Conservation (phyloP, 2,888 invertebrate genomes). For the Temnothorax unifasciatus region DNA sequence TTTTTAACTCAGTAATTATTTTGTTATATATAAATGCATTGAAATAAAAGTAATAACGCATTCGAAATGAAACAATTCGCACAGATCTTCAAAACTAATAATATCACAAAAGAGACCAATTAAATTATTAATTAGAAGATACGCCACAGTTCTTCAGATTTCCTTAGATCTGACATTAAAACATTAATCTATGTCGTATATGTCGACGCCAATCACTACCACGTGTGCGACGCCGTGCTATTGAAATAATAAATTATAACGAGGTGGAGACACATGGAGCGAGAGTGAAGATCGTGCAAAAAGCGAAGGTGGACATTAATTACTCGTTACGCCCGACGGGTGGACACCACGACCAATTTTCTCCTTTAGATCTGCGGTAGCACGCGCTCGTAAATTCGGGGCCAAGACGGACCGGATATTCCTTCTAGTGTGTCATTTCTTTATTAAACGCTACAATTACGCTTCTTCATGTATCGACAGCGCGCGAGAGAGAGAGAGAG, state of each 20-base stretch:
- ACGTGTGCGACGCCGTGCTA: too few species aligned
- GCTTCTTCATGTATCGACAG: conserved; percentile 15
- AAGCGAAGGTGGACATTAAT: conserved; percentile 52
- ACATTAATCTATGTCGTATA: background rate
- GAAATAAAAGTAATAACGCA: background rate
- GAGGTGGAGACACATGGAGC: background rate
- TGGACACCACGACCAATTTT: conserved; percentile 41
- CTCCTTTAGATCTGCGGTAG: background rate
- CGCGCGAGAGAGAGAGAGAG: conserved; percentile 2
- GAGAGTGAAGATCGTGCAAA: background rate
- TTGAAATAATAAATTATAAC: background rate
- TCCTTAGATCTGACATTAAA: background rate
- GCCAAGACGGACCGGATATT: conserved; percentile 77
- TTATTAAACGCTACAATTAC: conserved; percentile 80
- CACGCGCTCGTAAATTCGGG: conserved; percentile 32
- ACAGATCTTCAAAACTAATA: background rate
- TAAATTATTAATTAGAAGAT: background rate
- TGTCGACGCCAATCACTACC: background rate
- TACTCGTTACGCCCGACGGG: conserved; percentile 33
- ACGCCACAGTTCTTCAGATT: background rate
- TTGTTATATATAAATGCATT: background rate
- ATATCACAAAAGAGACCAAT: background rate
- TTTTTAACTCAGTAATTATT: background rate
- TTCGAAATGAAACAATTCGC: background rate
- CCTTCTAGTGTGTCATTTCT: conserved; percentile 79